These are phyloP conservation scores for Serinus canaria DNA, from an alignment of 2,113 vertebrate species.

Conservation along the genomic window DNA sequence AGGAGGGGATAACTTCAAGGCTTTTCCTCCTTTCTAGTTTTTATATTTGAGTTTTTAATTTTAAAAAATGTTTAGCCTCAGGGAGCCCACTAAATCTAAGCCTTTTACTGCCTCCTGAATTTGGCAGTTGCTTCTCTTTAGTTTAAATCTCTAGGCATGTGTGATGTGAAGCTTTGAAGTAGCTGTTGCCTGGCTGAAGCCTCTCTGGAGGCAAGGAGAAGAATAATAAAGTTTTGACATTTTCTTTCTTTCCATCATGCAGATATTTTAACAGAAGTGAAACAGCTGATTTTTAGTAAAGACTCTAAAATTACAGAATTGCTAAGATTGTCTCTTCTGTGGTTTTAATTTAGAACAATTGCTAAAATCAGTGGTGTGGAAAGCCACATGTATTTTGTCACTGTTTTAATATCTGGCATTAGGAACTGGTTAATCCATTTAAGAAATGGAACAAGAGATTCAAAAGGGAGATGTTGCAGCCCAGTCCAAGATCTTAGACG, in stretches of 20 bases:
- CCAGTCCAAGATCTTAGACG: not conserved
- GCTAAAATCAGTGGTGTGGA: not conserved
- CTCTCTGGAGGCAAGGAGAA: not conserved
- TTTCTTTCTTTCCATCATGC: not conserved
- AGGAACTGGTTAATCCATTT: not conserved
- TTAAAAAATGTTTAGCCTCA: not conserved
- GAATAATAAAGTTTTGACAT: not conserved
- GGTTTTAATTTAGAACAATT: not conserved
- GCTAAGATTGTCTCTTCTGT: not conserved
- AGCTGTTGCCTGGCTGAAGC: not conserved
- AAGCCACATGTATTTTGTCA: not conserved
- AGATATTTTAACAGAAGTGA: not conserved
- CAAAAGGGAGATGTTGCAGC: not conserved
- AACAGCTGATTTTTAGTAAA: not conserved
- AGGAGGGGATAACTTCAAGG: not conserved
- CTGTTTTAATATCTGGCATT: not conserved
- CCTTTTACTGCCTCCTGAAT: conserved; percentile 3
- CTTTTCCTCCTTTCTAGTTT: not conserved
- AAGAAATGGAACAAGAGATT: not conserved
- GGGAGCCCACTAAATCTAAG: conserved; percentile 9
- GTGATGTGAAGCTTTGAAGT: conserved; percentile 31
- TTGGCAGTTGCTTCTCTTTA: conserved; percentile 16
- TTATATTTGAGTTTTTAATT: conserved; percentile 1
- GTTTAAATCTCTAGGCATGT: conserved; percentile 11
- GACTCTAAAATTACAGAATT: not conserved